Evolutionary conservation across 2,888 invertebrate species (phyloP).

Genomic region (Copidosoma aretas): DNA sequence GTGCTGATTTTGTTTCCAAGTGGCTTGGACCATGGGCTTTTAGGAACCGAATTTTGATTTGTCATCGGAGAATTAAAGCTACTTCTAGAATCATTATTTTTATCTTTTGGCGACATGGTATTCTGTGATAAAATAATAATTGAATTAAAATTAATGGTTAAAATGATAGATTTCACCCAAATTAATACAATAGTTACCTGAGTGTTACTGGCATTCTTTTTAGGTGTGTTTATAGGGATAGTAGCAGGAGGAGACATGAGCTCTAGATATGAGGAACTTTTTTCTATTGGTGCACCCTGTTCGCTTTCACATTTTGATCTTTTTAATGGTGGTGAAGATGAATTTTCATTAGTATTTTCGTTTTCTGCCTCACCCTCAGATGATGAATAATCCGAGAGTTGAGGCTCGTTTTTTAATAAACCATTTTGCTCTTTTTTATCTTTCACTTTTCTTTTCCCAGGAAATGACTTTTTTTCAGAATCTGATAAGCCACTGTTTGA

Average conservation of each 20-base stretch:
- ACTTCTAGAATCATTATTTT: too few relatives aligned
- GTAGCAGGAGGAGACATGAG: constrained; percentile 32
- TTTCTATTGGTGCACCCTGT: constrained; percentile 51
- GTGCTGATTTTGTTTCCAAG: constrained; percentile 30
- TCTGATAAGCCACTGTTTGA: constrained; percentile 47
- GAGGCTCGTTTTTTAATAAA: constrained; percentile 44
- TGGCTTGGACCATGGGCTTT: too few relatives aligned
- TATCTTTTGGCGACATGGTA: too few relatives aligned
- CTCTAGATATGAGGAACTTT: constrained; percentile 51
- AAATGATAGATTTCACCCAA: not conserved
- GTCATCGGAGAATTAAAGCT: too few relatives aligned
- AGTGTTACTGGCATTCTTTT: constrained; percentile 39
- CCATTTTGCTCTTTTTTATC: constrained; percentile 53
- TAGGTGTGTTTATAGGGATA: constrained; percentile 43
- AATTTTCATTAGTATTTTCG: constrained; percentile 19
- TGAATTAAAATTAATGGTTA: constrained; percentile 11
- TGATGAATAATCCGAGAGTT: constrained; percentile 43
- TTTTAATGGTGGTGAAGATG: constrained; percentile 49
- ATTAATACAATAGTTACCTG: constrained; percentile 24
- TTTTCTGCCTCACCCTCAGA: constrained; percentile 50
- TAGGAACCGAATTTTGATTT: too few relatives aligned
- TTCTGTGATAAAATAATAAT: too few relatives aligned
- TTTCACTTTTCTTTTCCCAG: constrained; percentile 57
- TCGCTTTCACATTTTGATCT: constrained; percentile 48
- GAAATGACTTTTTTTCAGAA: constrained; percentile 53